Percentiles rank a stretch among this genome's conserved stretches.
phyloP scores from a whole-genome alignment of 2,797 vertebrate genomes.

The Amazona finschi region DNA sequence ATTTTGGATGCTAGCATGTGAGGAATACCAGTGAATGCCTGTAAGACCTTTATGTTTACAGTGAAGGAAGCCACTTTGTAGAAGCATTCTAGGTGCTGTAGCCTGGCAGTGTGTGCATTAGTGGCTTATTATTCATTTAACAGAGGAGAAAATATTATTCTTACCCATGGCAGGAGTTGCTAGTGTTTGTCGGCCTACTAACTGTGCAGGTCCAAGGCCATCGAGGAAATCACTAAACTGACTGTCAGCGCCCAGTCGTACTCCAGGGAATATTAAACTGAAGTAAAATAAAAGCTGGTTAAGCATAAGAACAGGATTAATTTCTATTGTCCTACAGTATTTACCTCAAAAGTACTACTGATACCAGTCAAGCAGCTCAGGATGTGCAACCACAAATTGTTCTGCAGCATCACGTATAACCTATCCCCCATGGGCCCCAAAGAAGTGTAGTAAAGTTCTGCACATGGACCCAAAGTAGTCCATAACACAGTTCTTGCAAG shows the following conservation, averaged over 20 bases:
- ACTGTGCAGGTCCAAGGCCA: slow-evolving; percentile 93
- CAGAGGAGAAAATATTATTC: background rate
- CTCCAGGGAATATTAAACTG: slow-evolving; percentile 94
- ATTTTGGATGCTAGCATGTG: background rate
- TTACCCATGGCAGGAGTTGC: slow-evolving; percentile 97
- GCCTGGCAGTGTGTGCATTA: background rate
- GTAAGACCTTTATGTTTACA: background rate
- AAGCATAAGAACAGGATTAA: background rate
- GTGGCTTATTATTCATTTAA: background rate
- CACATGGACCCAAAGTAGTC: background rate
- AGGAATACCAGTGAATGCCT: background rate
- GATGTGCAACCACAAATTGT: background rate
- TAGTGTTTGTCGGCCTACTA: slow-evolving; percentile 94
- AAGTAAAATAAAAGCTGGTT: slow-evolving; percentile 29
- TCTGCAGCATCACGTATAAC: background rate
- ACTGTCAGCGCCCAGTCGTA: slow-evolving; percentile 92
- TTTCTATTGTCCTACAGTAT: background rate
- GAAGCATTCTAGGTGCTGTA: background rate
- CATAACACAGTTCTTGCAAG: background rate
- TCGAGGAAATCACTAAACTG: slow-evolving; percentile 98
- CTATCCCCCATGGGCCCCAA: background rate
- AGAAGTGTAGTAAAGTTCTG: background rate
- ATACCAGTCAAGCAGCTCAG: background rate
- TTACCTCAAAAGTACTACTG: background rate
- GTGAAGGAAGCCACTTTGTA: background rate